Percentiles rank a stretch among this genome's conserved stretches.
Conservation (phyloP, 1,140 invertebrate species). For the Parasteatoda tepidariorum region DNA sequence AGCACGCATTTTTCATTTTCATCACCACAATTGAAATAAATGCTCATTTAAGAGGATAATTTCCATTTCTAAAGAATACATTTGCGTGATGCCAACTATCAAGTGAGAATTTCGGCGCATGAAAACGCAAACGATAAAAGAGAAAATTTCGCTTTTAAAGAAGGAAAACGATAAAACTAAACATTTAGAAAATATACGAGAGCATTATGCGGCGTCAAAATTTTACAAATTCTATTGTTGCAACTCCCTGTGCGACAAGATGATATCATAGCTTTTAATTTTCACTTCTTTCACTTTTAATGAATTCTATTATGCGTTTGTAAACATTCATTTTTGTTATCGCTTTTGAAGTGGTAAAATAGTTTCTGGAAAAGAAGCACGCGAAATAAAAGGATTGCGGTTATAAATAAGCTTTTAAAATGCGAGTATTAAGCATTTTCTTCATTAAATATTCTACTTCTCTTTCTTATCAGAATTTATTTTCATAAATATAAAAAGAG, state of each 20-base stretch:
- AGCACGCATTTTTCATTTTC: background rate
- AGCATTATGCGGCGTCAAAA: background rate
- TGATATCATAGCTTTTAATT: background rate
- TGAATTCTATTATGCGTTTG: background rate
- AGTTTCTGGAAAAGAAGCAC: too few species aligned
- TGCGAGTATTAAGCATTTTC: too few species aligned
- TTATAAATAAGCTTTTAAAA: too few species aligned
- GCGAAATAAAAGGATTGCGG: too few species aligned
- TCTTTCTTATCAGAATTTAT: too few species aligned
- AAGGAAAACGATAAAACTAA: background rate
- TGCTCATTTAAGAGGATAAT: background rate
- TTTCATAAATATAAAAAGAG: too few species aligned
- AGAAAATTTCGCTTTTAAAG: too few species aligned
- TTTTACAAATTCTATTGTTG: background rate
- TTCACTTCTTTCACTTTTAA: background rate
- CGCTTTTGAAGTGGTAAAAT: too few species aligned
- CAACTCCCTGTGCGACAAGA: background rate
- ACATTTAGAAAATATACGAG: background rate
- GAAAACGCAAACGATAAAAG: background rate
- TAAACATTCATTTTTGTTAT: too few species aligned
- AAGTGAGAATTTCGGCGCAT: background rate
- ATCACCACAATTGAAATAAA: background rate
- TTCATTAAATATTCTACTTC: too few species aligned
- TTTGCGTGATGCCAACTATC: background rate
- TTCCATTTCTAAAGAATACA: background rate